These are phyloP conservation scores for Tenualosa ilisha DNA, from an alignment of 2,797 vertebrate species.

Conservation along the genomic window DNA sequence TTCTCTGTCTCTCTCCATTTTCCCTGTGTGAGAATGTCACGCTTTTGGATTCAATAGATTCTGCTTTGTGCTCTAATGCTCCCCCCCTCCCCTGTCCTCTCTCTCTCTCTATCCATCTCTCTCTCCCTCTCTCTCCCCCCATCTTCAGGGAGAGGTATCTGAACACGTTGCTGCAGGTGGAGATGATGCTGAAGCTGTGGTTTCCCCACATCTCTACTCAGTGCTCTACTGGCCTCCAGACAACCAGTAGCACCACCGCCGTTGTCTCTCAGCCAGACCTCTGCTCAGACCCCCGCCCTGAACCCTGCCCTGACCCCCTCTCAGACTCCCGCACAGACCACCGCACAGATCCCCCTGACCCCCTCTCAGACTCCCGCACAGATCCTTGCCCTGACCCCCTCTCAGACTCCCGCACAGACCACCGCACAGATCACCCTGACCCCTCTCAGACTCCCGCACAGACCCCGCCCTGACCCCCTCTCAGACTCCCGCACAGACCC, in stretches of 20 bases:
- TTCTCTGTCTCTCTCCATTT: neutral
- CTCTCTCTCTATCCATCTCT: constrained; percentile 15
- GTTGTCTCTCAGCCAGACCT: constrained; percentile 23
- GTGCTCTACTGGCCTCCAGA: constrained; percentile 48
- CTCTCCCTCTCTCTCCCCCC: neutral
- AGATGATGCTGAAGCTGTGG: constrained; percentile 91
- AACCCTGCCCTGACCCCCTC: too few relatives aligned
- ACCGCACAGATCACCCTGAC: too few relatives aligned
- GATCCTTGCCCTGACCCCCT: neutral
- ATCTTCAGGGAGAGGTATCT: constrained; percentile 83
- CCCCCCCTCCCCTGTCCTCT: neutral
- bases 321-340: neutral
- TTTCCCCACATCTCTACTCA: constrained; percentile 81
- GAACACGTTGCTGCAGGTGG: constrained; percentile 89
- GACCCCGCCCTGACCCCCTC: too few relatives aligned
- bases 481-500: too few relatives aligned
- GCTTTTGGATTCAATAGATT: neutral
- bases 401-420: too few relatives aligned
- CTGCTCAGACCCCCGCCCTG: too few relatives aligned
- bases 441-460: too few relatives aligned
- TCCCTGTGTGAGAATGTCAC: neutral
- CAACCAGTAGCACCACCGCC: constrained; percentile 46
- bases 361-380: too few relatives aligned
- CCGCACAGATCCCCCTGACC: neutral
- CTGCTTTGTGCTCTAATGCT: neutral